Base-by-base conservation (phyloP, 2,888 invertebrate genomes). In the Aproaerema taeniolella region DNA sequence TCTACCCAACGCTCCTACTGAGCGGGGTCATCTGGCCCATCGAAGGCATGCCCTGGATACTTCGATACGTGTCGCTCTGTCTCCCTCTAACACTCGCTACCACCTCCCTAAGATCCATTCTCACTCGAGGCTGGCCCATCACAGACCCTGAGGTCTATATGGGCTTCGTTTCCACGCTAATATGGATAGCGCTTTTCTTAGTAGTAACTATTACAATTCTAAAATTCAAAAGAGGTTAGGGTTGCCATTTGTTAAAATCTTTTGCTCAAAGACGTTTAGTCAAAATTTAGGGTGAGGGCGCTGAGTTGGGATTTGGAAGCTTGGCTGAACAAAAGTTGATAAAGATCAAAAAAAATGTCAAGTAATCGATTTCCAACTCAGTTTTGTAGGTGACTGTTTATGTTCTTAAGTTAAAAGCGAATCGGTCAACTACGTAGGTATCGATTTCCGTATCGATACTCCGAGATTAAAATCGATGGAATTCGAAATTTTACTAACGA, bases 11-110 rank as follows among this genome's bases (percentile, higher is more conserved):
- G 11, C 88, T 98, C 12, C 83, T 98, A 41, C 90, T 97, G 32
- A 96, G 96, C 58, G 97, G 97, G 40, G 97, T 97, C 26, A 96
- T 98, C 64, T 98, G 98, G 98, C 97, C 98, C 42, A 93, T 97
- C 46, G 96, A 98, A 73, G 96, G 96, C 46, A 97, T 98, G 95
- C 97, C 97, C 1, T 89, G 91, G 57, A 88, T 93, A 42, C 83
- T 98, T 20, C 89, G 93, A 53, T 95, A 95, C 74, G 90, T 97
- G 38, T 93, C 96, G 1, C 89, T 93, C 31, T 92, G 93, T 55
- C 89, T 97, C 36, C 97, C 97, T 0, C 81, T 97, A 37, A 97
- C 97, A 0, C 88, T 96, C 68, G 96, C 97, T n/a, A 96, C 96
- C n/a, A 94, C 96, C 29, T 92, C 96, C 1, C 87, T 97, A 36